These are phyloP conservation scores for Megaustenia siamemsis DNA, from an alignment of 2,888 invertebrate genomes.

Conservation along the genomic window DNA sequence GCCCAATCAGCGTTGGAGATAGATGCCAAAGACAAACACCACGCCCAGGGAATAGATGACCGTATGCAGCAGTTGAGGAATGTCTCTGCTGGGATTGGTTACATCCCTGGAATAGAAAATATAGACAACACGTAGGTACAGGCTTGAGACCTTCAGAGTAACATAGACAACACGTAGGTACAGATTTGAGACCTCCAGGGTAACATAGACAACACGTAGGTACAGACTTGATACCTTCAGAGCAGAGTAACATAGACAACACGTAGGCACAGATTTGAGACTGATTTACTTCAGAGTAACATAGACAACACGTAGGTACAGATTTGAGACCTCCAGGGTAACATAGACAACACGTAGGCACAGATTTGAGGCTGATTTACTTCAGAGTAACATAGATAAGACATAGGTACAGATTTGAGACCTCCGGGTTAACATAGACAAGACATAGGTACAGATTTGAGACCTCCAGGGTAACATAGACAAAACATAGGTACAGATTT, in stretches of 20 bases:
- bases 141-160: neutral
- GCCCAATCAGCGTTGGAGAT: conserved; percentile 89
- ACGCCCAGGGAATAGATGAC: conserved; percentile 83
- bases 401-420: no score
- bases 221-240: neutral
- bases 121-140: conserved; percentile 79
- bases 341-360: no score
- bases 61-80: conserved; percentile 79
- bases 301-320: no score
- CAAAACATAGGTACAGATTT: no score
- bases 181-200: neutral
- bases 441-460: conserved; percentile 74
- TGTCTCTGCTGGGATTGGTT: conserved; percentile 76
- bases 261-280: no score
- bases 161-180: conserved; percentile 10
- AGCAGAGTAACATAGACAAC: no score
- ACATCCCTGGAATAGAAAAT: conserved; percentile 78
- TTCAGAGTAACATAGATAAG: no score
- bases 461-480: no score
- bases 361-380: no score
- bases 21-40: conserved; percentile 93
- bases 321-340: no score
- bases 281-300: no score
- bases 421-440: conserved; percentile 75
- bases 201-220: neutral